Percentiles rank a stretch among this genome's conserved stretches.
Conservation (phyloP, 2,888 invertebrate genomes). For the Antheraea yamamai region DNA sequence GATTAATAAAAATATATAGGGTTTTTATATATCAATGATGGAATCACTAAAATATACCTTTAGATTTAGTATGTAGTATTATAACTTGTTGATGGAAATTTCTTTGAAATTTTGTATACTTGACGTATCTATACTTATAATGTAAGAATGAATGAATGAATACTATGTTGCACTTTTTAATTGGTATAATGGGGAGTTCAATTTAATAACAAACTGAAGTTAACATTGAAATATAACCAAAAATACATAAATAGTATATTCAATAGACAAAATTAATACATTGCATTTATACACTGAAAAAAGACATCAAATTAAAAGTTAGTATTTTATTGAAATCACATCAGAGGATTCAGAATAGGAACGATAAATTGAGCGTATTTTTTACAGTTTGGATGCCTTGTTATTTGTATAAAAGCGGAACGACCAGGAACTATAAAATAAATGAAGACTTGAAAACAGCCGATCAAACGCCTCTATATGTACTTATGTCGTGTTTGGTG, state of each 20-base stretch:
- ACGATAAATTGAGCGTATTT: conserved; percentile 5
- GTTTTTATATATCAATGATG: no score
- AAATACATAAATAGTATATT: neutral
- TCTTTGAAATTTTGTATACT: neutral
- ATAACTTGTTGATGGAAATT: neutral
- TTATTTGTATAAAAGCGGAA: conserved; percentile 19
- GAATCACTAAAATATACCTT: neutral
- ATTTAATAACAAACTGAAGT: no score
- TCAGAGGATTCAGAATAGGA: neutral
- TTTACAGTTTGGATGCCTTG: conserved; percentile 20
- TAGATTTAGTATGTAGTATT: neutral
- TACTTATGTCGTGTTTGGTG: conserved; percentile 44
- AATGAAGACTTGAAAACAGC: conserved; percentile 43
- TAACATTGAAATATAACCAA: no score
- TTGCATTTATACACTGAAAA: neutral
- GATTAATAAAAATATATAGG: no score
- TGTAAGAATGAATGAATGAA: no score
- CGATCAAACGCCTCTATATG: conserved; percentile 33
- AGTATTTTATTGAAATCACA: neutral
- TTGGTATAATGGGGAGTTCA: no score
- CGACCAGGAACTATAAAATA: conserved; percentile 27
- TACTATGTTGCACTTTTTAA: no score
- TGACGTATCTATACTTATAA: neutral
- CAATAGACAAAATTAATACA: neutral
- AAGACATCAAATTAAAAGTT: neutral